These are phyloP conservation scores for Danio albolineatus DNA, from an alignment of 2,797 vertebrate species.

Conservation along the genomic window DNA sequence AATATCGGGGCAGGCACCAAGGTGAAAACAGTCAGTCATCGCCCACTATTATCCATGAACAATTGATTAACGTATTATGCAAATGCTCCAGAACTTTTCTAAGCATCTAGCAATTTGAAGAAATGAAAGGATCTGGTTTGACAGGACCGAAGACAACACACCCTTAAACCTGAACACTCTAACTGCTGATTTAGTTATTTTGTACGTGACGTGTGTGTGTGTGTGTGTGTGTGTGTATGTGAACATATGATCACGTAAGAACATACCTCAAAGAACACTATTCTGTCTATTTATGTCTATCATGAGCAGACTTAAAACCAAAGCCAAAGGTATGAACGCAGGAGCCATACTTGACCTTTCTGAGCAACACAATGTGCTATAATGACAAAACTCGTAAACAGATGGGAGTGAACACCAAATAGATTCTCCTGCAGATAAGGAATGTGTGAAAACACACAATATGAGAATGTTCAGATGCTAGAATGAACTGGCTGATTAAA, in stretches of 20 bases:
- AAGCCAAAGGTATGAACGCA: conserved; percentile 9
- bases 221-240: conserved; percentile 11
- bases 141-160: conserved; percentile 39
- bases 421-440: background rate
- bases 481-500: background rate
- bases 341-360: conserved; percentile 47
- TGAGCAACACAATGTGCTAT: background rate
- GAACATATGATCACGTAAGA: conserved; percentile 20
- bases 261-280: conserved; percentile 8
- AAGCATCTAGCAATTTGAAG: conserved; percentile 32
- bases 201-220: background rate
- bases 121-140: conserved; percentile 33
- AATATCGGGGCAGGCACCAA: background rate
- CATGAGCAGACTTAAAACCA: conserved; percentile 22
- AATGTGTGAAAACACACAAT: background rate
- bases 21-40: background rate
- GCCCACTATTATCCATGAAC: conserved; percentile 9
- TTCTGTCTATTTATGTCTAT: conserved; percentile 14
- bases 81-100: conserved; percentile 42
- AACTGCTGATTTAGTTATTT: conserved; percentile 40
- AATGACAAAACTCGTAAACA: background rate
- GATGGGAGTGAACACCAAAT: background rate
- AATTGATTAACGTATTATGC: conserved; percentile 22
- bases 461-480: background rate
- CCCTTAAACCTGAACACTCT: conserved; percentile 12